Percentiles rank a stretch among this genome's conserved stretches.
These are phyloP conservation scores for Euplexia lucipara DNA, from an alignment of 2,888 invertebrate species.

Conservation along the genomic window DNA sequence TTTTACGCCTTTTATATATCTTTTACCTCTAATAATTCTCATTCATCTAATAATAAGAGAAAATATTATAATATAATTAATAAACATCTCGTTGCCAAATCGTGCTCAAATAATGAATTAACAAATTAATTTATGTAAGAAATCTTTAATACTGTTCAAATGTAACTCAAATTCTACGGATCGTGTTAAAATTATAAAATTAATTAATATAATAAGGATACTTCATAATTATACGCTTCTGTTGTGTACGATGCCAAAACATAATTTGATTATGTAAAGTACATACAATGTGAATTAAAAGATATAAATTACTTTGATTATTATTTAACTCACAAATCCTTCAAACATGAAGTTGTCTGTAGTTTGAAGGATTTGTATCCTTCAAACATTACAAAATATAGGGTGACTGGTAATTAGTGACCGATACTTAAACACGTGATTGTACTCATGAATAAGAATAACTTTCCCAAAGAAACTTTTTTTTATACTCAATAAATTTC, in stretches of 20 bases:
- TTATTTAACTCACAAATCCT: too few relatives aligned
- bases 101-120: constrained; percentile 49
- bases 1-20: too few relatives aligned
- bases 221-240: constrained; percentile 45
- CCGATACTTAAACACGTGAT: too few relatives aligned
- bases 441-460: too few relatives aligned
- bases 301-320: background rate
- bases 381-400: too few relatives aligned
- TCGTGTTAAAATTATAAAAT: constrained; percentile 45
- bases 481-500: too few relatives aligned
- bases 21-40: too few relatives aligned
- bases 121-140: constrained; percentile 40
- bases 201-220: constrained; percentile 2
- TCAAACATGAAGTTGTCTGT: too few relatives aligned
- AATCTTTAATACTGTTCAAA: constrained; percentile 46
- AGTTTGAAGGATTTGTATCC: background rate
- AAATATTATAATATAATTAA: constrained; percentile 12
- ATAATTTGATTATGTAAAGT: constrained; percentile 55
- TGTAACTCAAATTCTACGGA: constrained; percentile 49
- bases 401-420: too few relatives aligned
- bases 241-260: constrained; percentile 46
- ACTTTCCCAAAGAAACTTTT: too few relatives aligned
- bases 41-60: background rate
- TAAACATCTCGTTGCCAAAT: constrained; percentile 43
- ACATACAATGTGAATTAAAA: constrained; percentile 41